Percentiles rank a stretch among this genome's conserved stretches.
Evolutionary conservation across 2,113 vertebrate genomes (phyloP).

Genomic region (Rhombomys opimus): DNA sequence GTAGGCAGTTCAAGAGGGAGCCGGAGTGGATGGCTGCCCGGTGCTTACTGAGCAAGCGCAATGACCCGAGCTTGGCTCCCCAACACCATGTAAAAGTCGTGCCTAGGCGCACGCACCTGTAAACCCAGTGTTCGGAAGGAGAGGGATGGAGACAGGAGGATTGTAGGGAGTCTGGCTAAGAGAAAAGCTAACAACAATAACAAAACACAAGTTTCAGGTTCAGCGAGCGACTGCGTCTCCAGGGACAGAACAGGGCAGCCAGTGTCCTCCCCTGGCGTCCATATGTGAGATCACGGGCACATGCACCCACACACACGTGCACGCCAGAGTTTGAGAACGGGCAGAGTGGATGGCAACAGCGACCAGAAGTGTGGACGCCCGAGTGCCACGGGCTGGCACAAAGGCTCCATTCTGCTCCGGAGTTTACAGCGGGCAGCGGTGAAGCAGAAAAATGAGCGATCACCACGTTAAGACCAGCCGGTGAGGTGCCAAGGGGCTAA

Average conservation of each 20-base stretch:
- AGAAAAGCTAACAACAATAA: background rate
- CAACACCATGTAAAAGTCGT: no score
- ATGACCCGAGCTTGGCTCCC: background rate
- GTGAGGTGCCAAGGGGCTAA: rapidly evolving
- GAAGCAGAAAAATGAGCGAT: background rate
- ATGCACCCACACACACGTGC: background rate
- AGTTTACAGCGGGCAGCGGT: rapidly evolving
- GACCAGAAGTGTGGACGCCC: background rate
- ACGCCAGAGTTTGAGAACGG: background rate
- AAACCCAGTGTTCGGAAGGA: background rate
- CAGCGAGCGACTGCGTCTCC: background rate
- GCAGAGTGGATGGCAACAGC: rapidly evolving
- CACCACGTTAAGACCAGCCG: rapidly evolving
- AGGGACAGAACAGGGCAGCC: background rate
- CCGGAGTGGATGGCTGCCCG: background rate
- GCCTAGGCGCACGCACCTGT: no score
- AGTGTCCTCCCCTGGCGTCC: background rate
- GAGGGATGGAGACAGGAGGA: background rate
- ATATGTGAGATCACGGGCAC: background rate
- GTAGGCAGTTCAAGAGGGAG: background rate
- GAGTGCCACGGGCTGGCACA: background rate
- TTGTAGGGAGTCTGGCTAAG: background rate
- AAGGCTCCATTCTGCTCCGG: rapidly evolving
- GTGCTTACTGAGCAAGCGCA: background rate
- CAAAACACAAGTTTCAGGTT: background rate